Base-by-base conservation (phyloP, 2,113 vertebrate species). In the Aramus guarauna region DNA sequence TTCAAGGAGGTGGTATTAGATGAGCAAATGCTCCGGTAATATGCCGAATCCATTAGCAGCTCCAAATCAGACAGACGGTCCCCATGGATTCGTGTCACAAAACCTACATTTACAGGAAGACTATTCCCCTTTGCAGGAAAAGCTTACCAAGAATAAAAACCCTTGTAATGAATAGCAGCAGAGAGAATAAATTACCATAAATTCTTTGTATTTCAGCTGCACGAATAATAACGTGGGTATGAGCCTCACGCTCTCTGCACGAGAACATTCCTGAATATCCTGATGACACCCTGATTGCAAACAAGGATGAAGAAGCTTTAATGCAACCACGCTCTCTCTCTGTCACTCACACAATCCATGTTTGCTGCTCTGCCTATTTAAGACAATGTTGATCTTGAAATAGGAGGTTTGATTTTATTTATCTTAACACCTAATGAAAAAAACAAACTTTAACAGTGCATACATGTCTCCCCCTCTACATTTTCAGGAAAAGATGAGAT, bases 121-220 rank as follows among this genome's bases (percentile, higher is more conserved):
- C 80, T 95, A 92, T 82, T 95, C 75, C 72, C 76, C 52, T 80
- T 87, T 81, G 91, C 71, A 92, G 87, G 45, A 29, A 71, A 95
- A 85, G 50, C 85, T 97, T 85, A 94, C 62, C 64, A 90, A 67
- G 56, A 93, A 95, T 85, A 85, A 94, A 98, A 96, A 16, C 52
- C 52, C 62, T 91, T 92, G 71, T 96, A 91, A 95, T 60, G 75
- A 96, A 93, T 97, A 86, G 66, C 73, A 91, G 73, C 48, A 87
- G 68, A 69, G 66, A 90, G 93, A 97, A 97, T 92, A 97, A 94
- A 97, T 97, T 93, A 92, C 48, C 95, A 96, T 92, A 77, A 85
- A 89, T 86, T 95, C 68, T 92, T 91, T 97, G 91, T 74, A 78
- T 78, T 95, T 94, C 53, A 87, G 37, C 23, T 69, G 37, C 67